Conservation (phyloP, 2,888 invertebrate genomes). For the Torymus tubicola region DNA sequence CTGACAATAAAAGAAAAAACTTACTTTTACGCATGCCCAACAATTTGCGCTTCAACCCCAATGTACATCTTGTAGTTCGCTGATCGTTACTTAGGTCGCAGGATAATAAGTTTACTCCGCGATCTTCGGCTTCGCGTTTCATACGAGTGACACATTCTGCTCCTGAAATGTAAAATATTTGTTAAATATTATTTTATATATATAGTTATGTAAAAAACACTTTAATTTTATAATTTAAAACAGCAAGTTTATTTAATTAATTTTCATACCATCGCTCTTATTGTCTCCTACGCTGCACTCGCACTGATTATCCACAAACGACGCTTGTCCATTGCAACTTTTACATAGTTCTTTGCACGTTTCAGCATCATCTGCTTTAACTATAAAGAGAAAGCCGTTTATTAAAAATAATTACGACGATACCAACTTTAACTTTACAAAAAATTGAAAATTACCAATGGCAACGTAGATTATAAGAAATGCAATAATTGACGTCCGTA, state of each 20-base stretch:
- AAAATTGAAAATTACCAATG: neutral
- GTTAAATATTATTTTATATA: neutral
- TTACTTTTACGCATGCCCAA: conserved; percentile 46
- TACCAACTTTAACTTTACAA: neutral
- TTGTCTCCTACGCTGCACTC: conserved; percentile 61
- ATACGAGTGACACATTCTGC: conserved; percentile 60
- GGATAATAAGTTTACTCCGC: conserved; percentile 52
- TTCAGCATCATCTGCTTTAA: conserved; percentile 54
- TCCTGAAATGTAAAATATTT: conserved; percentile 38
- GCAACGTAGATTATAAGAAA: neutral
- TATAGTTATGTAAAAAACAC: neutral
- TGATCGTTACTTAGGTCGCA: conserved; percentile 43
- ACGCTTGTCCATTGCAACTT: conserved; percentile 59
- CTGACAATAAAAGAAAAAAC: neutral
- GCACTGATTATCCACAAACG: conserved; percentile 60
- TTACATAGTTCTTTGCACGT: conserved; percentile 63
- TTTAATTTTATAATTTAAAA: neutral
- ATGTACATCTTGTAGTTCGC: conserved; percentile 49
- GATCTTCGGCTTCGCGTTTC: conserved; percentile 57
- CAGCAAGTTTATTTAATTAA: too few relatives aligned
- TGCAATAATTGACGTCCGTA: too few relatives aligned
- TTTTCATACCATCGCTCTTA: conserved; percentile 60
- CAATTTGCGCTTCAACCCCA: conserved; percentile 33
- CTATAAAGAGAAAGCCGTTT: conserved; percentile 48
- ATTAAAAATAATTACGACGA: neutral